Base-by-base conservation (phyloP, 2,113 vertebrate genomes). In the Nibea coibor region DNA sequence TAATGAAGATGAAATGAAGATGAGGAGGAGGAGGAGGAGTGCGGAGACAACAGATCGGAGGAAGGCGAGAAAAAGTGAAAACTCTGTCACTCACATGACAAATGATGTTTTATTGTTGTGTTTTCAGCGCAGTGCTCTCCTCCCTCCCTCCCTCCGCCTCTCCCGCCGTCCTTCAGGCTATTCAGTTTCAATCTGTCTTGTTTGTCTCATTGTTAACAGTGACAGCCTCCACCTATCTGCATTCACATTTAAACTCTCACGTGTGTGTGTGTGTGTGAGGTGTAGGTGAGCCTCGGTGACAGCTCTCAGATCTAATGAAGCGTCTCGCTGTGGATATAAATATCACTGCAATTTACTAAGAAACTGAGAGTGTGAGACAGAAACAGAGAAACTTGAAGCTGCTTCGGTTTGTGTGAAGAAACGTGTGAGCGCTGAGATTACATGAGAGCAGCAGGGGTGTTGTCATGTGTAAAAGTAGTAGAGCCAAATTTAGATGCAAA, bases 1-100 rank as follows among this genome's bases (percentile, higher is more conserved):
- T 78, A 82, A 91, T 84, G 76, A 84, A 81, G 70, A 90, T 75
- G 9, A 88, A 87, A 84, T 69, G 82, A 88, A 74, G 75, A 83
- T 15, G 66, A 84, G 35, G 80, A 84, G 62, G 74, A 81, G 20
- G 54, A 31, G 69, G 59, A 35, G 69, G 68, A n/a, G n/a, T n/a
- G n/a, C n/a, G n/a, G n/a, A 71, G 4, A 72, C 80, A 86, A 76
- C 62, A 83, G 59, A 68, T 58, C 81, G 67, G 72, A 83, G 64
- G 78, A 68, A 64, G 78, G 64, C 3, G 54, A 73, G 84, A 83
- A 74, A 28, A 80, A 68, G 48, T 64, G 67, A 91, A 74, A 69
- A 57, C 22, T 81, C 69, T 88, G 88, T 86, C 88, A 87, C n/a
- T 89, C 82, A 88, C 45, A 51, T 72, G 65, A 83, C 43, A 61